Evolutionary conservation across 2,888 invertebrate species (phyloP).

Genomic region (Panorpa germanica): DNA sequence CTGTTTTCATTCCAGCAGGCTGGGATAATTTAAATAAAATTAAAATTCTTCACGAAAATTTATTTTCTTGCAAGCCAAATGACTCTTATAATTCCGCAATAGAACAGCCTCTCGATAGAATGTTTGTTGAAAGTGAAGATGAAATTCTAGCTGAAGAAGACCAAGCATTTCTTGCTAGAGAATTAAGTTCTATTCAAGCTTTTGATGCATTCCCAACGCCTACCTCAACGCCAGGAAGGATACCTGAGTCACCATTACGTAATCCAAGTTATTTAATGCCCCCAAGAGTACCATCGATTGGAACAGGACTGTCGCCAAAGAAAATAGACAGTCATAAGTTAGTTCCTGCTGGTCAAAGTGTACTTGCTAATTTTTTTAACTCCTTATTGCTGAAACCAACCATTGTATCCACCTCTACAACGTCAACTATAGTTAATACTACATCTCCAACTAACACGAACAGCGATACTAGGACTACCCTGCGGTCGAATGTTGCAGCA

Average conservation of each 20-base stretch:
- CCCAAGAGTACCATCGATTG: constrained; percentile 20
- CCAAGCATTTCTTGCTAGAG: constrained; percentile 75
- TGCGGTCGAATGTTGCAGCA: no score
- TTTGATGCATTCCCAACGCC: constrained; percentile 31
- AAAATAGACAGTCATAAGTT: constrained; percentile 40
- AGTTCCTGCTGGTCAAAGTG: constrained; percentile 71
- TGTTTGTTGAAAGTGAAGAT: constrained; percentile 79
- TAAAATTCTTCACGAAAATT: constrained; percentile 89
- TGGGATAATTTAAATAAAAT: constrained; percentile 99
- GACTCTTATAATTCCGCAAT: constrained; percentile 87
- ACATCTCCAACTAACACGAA: no score
- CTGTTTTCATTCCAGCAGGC: constrained; percentile 92
- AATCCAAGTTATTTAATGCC: no score
- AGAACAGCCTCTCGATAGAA: constrained; percentile 63
- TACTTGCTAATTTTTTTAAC: constrained; percentile 95
- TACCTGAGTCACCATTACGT: constrained; percentile 28
- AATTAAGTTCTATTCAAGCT: constrained; percentile 50
- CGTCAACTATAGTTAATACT: no score
- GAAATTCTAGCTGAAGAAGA: constrained; percentile 91
- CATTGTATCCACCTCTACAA: constrained; percentile 45
- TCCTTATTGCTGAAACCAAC: constrained; percentile 90
- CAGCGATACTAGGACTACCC: no score
- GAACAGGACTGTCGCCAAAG: constrained; percentile 21
- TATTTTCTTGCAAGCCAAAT: constrained; percentile 85
- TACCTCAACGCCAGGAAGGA: constrained; percentile 40